phyloP scores from a whole-genome alignment of 2,888 invertebrate species.

The Pseudococcus jackbeardsleyi region DNA sequence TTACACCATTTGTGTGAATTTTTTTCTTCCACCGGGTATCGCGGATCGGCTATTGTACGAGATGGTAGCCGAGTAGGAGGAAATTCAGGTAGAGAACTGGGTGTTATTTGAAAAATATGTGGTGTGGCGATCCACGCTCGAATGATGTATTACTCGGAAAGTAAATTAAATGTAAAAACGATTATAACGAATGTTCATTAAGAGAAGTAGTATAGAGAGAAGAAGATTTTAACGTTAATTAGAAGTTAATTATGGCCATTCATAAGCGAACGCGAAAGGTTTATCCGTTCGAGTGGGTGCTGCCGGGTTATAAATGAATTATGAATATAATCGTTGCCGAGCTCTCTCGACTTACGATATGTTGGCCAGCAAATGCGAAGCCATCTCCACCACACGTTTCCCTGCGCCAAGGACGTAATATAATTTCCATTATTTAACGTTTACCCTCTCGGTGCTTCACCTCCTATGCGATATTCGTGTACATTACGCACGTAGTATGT shows the following conservation, averaged over 20 bases:
- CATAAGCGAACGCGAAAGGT: conserved; percentile 57
- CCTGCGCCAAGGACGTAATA: conserved; percentile 4
- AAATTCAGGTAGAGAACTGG: neutral
- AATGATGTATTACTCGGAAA: conserved; percentile 41
- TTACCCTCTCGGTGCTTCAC: neutral
- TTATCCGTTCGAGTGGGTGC: conserved; percentile 57
- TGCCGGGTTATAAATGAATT: conserved; percentile 53
- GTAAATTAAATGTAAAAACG: conserved; percentile 49
- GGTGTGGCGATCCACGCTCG: neutral
- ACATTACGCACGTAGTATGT: too few species aligned
- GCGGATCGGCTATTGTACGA: neutral
- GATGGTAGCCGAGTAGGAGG: neutral
- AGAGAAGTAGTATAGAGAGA: conserved; percentile 13
- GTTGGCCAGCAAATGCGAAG: neutral
- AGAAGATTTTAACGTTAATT: conserved; percentile 52
- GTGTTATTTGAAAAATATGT: neutral
- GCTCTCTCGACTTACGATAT: neutral
- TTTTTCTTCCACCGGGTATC: neutral
- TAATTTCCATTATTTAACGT: conserved; percentile 23
- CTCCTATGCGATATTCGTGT: too few species aligned
- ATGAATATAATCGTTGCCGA: conserved; percentile 43
- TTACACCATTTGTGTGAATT: neutral
- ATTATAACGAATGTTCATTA: conserved; percentile 52
- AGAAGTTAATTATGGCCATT: conserved; percentile 51
- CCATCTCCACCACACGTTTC: neutral